phyloP scores from a whole-genome alignment of 2,797 vertebrate species.

The Hippopotamyrus pictus region DNA sequence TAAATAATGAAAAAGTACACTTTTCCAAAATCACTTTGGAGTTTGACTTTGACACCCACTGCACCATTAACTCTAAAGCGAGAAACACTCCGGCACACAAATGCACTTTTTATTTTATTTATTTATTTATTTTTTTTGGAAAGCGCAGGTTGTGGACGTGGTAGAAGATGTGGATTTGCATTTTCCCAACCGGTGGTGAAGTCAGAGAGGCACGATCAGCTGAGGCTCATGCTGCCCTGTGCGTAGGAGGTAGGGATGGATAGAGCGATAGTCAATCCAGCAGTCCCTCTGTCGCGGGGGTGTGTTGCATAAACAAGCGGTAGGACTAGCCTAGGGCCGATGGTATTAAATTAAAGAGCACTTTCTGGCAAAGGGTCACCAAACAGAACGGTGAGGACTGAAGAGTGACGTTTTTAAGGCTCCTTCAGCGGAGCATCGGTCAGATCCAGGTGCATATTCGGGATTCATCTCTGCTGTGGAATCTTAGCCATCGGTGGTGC shows the following conservation, averaged over 20 bases:
- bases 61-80: not conserved
- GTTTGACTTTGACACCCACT: not conserved
- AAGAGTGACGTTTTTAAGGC: not conserved
- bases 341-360: not conserved
- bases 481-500: not conserved
- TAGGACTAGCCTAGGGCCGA: not conserved
- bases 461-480: not conserved
- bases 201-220: not conserved
- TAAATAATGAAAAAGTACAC: not conserved
- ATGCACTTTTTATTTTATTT: not conserved
- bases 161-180: conserved; percentile 6
- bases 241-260: not conserved
- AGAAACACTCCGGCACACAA: not conserved
- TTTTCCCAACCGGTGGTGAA: not conserved
- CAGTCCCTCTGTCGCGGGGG: conserved; percentile 5
- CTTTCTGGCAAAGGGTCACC: not conserved
- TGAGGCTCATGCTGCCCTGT: not conserved
- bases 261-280: not conserved
- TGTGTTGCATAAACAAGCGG: conserved; percentile 9
- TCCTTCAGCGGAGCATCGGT: not conserved
- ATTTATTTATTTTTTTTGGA: not conserved
- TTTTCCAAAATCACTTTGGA: not conserved
- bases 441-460: not conserved
- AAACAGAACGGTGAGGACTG: not conserved
- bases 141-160: not conserved